A percentile compares a stretch with the other conserved stretches of the same genome.
These are phyloP conservation scores for Lamproptera curius DNA, from an alignment of 2,888 invertebrate species.

Conservation along the genomic window DNA sequence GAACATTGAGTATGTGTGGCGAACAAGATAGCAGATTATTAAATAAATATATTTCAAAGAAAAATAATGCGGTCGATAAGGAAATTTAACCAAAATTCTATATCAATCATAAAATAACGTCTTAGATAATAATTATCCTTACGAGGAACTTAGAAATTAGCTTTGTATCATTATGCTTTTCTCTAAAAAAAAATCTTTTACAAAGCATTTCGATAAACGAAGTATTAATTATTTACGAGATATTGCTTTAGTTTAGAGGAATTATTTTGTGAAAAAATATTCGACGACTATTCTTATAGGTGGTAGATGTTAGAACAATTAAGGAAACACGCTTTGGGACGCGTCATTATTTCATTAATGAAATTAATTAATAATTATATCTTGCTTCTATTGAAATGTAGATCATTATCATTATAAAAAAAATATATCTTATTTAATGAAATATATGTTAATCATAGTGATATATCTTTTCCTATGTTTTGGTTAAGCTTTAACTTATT, in stretches of 20 bases:
- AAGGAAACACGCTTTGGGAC: conserved; percentile 29
- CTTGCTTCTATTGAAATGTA: not conserved
- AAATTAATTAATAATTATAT: not conserved
- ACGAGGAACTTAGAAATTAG: conserved; percentile 36
- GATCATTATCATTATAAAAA: not conserved
- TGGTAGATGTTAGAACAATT: conserved; percentile 1
- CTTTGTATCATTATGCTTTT: conserved; percentile 19
- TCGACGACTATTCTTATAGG: not conserved
- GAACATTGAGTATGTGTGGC: not conserved
- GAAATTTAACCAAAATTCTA: not conserved
- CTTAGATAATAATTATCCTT: conserved; percentile 37
- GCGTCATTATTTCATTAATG: conserved; percentile 26
- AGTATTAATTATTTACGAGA: not conserved
- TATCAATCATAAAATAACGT: conserved; percentile 13
- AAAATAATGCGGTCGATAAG: not conserved
- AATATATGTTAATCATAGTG: conserved; percentile 10
- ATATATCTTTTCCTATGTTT: conserved; percentile 10
- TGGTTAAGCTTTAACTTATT: conserved; percentile 15
- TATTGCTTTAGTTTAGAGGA: not conserved
- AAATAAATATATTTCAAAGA: conserved; percentile 9
- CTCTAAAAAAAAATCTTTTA: conserved; percentile 3
- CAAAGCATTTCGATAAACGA: conserved; percentile 32
- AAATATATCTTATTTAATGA: conserved; percentile 7
- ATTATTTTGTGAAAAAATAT: conserved; percentile 5
- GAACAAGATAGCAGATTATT: conserved; percentile 1